Conservation (phyloP, 2,888 invertebrate species). For the Gonocerus acuteangulatus region DNA sequence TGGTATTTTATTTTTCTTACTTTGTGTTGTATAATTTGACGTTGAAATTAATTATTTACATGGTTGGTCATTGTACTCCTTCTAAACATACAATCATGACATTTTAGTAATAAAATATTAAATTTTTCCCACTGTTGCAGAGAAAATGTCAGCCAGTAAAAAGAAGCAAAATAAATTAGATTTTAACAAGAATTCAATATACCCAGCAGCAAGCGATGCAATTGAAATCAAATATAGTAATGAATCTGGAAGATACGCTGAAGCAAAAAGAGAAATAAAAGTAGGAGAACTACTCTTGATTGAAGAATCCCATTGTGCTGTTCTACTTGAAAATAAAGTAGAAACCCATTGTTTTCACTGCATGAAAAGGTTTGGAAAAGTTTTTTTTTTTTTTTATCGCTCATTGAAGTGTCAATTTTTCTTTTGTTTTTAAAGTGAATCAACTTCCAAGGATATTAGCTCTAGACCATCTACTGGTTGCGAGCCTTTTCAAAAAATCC, state of each 20-base stretch:
- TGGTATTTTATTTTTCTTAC: conserved; percentile 28
- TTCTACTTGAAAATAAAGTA: conserved; percentile 59
- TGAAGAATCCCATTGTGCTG: conserved; percentile 65
- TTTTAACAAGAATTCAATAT: conserved; percentile 38
- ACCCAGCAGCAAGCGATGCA: conserved; percentile 55
- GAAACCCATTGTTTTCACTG: conserved; percentile 66
- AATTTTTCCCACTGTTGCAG: too few species aligned
- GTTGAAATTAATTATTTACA: background rate
- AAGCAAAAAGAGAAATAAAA: conserved; percentile 58
- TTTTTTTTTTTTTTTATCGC: too few species aligned
- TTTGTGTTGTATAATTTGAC: background rate
- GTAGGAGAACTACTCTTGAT: conserved; percentile 65
- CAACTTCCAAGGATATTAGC: too few species aligned
- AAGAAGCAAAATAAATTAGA: conserved; percentile 3
- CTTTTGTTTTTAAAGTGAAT: too few species aligned
- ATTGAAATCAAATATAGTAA: conserved; percentile 56
- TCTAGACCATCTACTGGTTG: too few species aligned
- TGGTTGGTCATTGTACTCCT: background rate
- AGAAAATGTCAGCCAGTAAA: background rate
- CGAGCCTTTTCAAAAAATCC: too few species aligned
- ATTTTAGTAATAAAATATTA: too few species aligned
- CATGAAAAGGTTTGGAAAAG: conserved; percentile 59
- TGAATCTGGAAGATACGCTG: conserved; percentile 63
- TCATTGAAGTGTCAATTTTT: too few species aligned
- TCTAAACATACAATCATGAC: too few species aligned